Evolutionary conservation across 2,888 invertebrate species (phyloP).

Genomic region (Ochropleura leucogaster): DNA sequence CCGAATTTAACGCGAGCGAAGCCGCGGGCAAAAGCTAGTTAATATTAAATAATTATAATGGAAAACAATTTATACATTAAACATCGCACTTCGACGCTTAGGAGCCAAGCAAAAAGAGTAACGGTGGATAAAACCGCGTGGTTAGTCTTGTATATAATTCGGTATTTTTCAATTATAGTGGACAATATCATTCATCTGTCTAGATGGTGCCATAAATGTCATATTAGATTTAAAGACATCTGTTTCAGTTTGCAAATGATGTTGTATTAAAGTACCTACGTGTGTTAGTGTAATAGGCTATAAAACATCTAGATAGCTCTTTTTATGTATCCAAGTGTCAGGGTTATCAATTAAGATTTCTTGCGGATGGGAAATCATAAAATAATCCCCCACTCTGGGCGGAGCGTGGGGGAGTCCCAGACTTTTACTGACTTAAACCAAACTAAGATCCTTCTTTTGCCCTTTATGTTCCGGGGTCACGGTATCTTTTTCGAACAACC

Average conservation of each 20-base stretch:
- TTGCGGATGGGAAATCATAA: too few species aligned
- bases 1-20: too few species aligned
- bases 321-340: slow-evolving; percentile 17
- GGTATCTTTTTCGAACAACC: too few species aligned
- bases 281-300: slow-evolving; percentile 12
- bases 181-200: slow-evolving; percentile 24
- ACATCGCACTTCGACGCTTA: not conserved
- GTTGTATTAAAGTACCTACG: not conserved
- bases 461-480: too few species aligned
- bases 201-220: slow-evolving; percentile 26
- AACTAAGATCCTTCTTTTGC: too few species aligned
- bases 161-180: slow-evolving; percentile 1
- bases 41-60: too few species aligned
- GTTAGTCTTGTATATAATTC: not conserved
- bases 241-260: slow-evolving; percentile 37
- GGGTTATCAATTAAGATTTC: not conserved
- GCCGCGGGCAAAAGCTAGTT: too few species aligned
- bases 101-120: not conserved
- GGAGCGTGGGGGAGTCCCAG: too few species aligned
- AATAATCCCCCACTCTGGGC: too few species aligned
- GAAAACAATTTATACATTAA: too few species aligned
- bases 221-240: slow-evolving; percentile 31
- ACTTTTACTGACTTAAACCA: too few species aligned
- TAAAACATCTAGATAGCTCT: slow-evolving; percentile 19
- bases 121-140: not conserved